Conservation (phyloP, 2,888 invertebrate genomes). For the Oxystoma pomonae region DNA sequence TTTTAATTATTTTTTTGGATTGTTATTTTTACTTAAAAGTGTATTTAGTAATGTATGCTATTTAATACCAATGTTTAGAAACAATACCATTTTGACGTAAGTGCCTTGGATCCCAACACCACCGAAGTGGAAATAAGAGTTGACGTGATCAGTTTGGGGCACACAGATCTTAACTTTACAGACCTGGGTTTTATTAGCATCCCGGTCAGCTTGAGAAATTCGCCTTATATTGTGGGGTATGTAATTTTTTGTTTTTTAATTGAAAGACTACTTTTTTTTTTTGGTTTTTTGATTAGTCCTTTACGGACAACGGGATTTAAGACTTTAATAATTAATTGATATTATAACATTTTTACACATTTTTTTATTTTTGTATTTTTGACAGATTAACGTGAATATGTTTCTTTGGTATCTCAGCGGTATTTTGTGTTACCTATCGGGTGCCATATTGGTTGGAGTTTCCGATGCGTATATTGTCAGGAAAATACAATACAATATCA, state of each 20-base stretch:
- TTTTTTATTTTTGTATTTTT: too few relatives aligned
- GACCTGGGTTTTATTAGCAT: slow-evolving; percentile 13
- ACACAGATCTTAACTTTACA: slow-evolving; percentile 15
- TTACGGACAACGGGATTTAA: too few relatives aligned
- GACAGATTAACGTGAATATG: too few relatives aligned
- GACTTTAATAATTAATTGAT: too few relatives aligned
- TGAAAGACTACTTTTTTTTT: background rate
- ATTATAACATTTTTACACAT: too few relatives aligned
- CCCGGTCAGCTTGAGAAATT: slow-evolving; percentile 19
- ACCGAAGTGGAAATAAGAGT: slow-evolving; percentile 18
- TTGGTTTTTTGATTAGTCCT: background rate
- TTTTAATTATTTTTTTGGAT: too few relatives aligned
- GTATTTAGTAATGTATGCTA: background rate
- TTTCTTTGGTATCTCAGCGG: too few relatives aligned
- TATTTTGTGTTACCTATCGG: too few relatives aligned
- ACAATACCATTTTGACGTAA: slow-evolving; percentile 24
- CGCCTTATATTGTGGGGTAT: slow-evolving; percentile 30
- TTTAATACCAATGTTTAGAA: slow-evolving; percentile 15
- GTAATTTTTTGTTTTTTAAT: slow-evolving; percentile 11
- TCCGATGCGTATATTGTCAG: too few relatives aligned
- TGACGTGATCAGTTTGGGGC: slow-evolving; percentile 26
- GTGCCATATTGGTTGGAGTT: too few relatives aligned
- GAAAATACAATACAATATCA: too few relatives aligned
- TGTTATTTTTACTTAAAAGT: too few relatives aligned
- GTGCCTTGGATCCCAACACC: slow-evolving; percentile 9